Base-by-base conservation (phyloP, 2,888 invertebrate genomes). In the Caenorhabditis sp. region DNA sequence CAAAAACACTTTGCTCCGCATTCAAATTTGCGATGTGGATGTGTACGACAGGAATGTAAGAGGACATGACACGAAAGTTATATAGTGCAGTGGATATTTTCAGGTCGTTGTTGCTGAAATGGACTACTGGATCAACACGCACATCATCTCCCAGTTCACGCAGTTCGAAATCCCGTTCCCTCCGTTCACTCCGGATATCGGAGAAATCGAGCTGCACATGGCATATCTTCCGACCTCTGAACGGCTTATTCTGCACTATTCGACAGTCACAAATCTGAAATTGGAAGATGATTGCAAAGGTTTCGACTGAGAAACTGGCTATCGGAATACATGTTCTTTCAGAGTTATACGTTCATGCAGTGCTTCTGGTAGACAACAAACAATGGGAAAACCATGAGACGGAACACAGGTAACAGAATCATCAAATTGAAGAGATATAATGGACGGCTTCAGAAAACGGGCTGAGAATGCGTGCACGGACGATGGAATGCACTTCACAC, bases 1-100 rank as follows among this genome's bases (percentile, higher is more conserved):
- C 58, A 80, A 82, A 22, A 81, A 65, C 28, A 83, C 83, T 0
- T 26, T 86, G 50, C 76, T 86, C 1, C 65, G 86, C 20, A 70
- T 86, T 32, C 84, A 86, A 67, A 69, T 86, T 22, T 86, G 86
- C 53, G 86, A 86, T 37, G 74, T 86, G 11, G 82, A 82, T 58
- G 70, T 70, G 67, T 56, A 78, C 53, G 74, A 81, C 64, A 37
- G 62, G 32, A 80, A 85, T 60, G 84, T 83, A 0, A 28, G 55
- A 6, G 32, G 9, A 32, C 32, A 32, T 32, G 32, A 9, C n/a
- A n/a, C n/a, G n/a, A n/a, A n/a, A n/a, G n/a, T n/a, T n/a, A n/a
- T n/a, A n/a, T n/a, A n/a, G n/a, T n/a, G n/a, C n/a, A n/a, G n/a
- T n/a, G 47, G 6, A n/a, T 47, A 4, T n/a, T 20, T 20, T 47